These are phyloP conservation scores for Lasioglossum leucozonium DNA, from an alignment of 2,888 invertebrate species.

Conservation along the genomic window DNA sequence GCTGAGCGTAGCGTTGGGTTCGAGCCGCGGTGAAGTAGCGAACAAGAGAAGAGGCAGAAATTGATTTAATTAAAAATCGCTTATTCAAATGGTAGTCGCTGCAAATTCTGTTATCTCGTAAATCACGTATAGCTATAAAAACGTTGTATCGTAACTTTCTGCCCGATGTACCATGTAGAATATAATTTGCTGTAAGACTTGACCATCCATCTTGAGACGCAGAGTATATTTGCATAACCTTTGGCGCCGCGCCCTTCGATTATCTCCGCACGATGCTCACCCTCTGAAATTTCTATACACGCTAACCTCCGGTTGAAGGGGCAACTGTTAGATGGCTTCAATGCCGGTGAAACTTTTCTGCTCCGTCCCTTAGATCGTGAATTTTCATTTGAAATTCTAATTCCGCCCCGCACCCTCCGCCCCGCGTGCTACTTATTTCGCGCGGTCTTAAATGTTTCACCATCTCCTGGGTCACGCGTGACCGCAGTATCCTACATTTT, in stretches of 20 bases:
- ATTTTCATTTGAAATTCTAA: constrained; percentile 64
- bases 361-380: background rate
- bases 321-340: constrained; percentile 26
- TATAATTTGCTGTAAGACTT: background rate
- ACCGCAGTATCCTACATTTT: background rate
- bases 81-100: no score
- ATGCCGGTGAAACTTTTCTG: background rate
- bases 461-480: background rate
- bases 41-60: no score
- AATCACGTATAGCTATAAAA: no score
- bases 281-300: constrained; percentile 18
- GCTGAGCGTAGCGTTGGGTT: no score
- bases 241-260: constrained; percentile 5
- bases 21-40: no score
- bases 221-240: constrained; percentile 19
- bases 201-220: background rate
- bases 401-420: constrained; percentile 34
- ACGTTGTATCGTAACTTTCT: background rate
- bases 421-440: constrained; percentile 57
- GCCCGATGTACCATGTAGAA: background rate
- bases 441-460: constrained; percentile 14
- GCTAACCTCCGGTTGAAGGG: background rate
- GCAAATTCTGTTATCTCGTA: background rate
- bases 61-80: no score
- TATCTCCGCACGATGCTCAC: constrained; percentile 20